phyloP scores from a whole-genome alignment of 2,113 vertebrate genomes.

The Hystrix brachyura region DNA sequence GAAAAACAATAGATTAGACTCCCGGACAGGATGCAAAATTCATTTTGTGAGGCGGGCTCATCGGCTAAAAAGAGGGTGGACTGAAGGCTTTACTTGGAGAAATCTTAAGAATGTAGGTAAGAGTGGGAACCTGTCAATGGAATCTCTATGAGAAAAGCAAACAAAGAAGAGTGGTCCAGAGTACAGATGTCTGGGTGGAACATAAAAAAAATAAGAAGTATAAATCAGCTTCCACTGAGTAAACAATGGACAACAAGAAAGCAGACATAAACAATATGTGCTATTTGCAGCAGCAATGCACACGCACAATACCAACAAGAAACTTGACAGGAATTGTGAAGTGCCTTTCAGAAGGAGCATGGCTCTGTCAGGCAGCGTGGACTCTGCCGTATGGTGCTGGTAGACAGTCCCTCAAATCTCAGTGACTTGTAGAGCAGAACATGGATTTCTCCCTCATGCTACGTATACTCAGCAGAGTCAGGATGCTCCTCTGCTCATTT shows the following conservation, averaged over 20 bases:
- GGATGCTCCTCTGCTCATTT: rapidly evolving
- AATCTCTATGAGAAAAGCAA: not conserved
- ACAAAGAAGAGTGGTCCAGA: not conserved
- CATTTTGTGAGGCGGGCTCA: not conserved
- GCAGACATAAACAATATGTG: too few relatives aligned
- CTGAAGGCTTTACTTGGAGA: not conserved
- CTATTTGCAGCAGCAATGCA: not conserved
- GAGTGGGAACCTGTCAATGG: too few relatives aligned
- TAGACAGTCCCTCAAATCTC: not conserved
- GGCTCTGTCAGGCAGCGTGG: not conserved
- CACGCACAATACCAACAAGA: not conserved
- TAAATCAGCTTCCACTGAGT: not conserved
- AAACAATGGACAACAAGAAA: not conserved
- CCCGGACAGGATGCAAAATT: rapidly evolving
- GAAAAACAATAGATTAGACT: not conserved
- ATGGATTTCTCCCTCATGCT: not conserved
- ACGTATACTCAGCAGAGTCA: rapidly evolving
- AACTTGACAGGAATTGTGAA: not conserved
- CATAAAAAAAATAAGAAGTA: not conserved
- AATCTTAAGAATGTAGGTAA: not conserved
- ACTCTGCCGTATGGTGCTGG: too few relatives aligned
- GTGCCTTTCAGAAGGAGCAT: not conserved
- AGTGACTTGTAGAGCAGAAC: not conserved
- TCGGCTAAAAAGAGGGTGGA: rapidly evolving
- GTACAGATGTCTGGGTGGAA: not conserved